Evolutionary conservation across 92 coral and sea anemone species (phyloP), one percentile per base, ranked within the genome.

Genomic region (Micromussa lordhowensis): DNA sequence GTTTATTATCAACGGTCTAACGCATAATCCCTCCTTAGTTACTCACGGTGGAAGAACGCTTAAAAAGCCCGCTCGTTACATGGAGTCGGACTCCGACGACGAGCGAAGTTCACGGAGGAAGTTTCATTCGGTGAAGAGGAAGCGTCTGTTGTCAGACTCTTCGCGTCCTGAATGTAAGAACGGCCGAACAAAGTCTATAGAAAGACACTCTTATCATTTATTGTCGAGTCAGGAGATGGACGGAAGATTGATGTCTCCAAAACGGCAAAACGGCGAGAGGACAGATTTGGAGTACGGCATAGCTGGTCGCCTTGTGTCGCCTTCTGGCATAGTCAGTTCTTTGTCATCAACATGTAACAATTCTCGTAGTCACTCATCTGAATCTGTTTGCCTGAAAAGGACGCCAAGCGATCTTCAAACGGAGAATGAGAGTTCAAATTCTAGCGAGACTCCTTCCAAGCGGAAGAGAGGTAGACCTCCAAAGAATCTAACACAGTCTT

Each of bases 1-100:
- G 70, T 82, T 89, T 80, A 88, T 87, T 90, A 57, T 95, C 86
- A 98, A 94, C 87, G 99, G 98, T 78, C 88, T 94, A 93, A 94
- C 94, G 77, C 85, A 88, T 84, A 92, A 94, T 86, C 86, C 91
- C 32, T 91, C 90, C 24, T 83, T 94, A 83, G 96, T 92, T 40
- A 96, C 99, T 68, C 96, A 94, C 40, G 96, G 98, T 71, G 99
- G 99, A 75, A 88, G 99, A 53, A 94, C 91, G 32, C 95, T 96
- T 11, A 96, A 96, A 84, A 85, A 93, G 48, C 99, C 99, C 72
- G 95, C 97, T 83, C 96, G 99, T 44, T 98, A 89, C 85, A 84
- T 95, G 90, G 99, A 98, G 58, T 90, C 99, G 8, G 99, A 98
- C 79, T 96, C 98, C 17, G 98, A 94, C 80, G 93, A 93, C 53